These are phyloP conservation scores for Misgurnus anguillicaudatus DNA, from an alignment of 2,113 vertebrate species.

Conservation along the genomic window DNA sequence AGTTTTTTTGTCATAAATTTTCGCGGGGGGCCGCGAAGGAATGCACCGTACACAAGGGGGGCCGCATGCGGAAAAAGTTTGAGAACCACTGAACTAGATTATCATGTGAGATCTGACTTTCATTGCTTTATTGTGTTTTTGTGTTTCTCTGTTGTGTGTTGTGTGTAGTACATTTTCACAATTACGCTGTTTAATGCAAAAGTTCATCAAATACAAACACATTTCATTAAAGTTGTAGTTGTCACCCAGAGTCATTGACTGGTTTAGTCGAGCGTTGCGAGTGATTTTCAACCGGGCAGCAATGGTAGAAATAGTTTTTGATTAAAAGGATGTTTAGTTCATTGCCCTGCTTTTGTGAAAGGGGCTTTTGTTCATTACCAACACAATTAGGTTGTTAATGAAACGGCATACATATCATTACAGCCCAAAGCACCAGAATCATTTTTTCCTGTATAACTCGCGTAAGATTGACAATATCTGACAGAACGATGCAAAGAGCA, in stretches of 20 bases:
- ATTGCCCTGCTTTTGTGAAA: constrained; percentile 56
- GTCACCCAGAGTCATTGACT: neutral
- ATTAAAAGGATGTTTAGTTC: constrained; percentile 67
- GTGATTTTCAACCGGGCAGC: constrained; percentile 60
- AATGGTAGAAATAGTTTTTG: constrained; percentile 66
- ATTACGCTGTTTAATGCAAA: neutral
- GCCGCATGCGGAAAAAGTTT: too few species aligned
- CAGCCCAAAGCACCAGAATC: constrained; percentile 51
- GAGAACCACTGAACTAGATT: too few species aligned
- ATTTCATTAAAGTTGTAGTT: neutral
- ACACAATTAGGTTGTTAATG: constrained; percentile 69
- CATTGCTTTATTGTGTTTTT: too few species aligned
- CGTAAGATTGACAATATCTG: neutral
- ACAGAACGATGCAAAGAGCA: neutral
- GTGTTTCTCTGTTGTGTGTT: too few species aligned
- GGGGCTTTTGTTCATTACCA: constrained; percentile 72
- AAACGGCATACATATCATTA: constrained; percentile 68
- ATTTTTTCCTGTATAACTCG: neutral
- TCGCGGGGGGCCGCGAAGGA: too few species aligned
- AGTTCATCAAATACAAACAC: neutral
- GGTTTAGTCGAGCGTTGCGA: constrained; percentile 32
- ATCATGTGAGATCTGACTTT: too few species aligned
- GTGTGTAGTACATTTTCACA: neutral
- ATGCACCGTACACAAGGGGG: too few species aligned
- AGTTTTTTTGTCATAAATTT: too few species aligned